phyloP scores from a whole-genome alignment of 2,797 vertebrate species.

The Acrocephalus scirpaceus region DNA sequence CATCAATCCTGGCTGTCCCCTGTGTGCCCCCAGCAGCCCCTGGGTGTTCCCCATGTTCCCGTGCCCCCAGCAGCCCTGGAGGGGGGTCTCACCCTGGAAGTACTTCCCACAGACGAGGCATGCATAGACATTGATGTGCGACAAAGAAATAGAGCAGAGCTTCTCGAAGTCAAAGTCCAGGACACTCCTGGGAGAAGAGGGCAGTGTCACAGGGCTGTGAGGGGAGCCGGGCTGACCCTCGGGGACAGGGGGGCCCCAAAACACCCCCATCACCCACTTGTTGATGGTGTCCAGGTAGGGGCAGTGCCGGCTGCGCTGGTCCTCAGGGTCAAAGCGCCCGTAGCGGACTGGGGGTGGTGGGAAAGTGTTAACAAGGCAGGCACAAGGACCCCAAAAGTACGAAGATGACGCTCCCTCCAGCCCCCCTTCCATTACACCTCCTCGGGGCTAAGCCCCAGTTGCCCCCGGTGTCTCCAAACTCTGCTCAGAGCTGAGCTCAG shows the following conservation, averaged over 20 bases:
- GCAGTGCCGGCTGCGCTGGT: conserved; percentile 92
- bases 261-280: conserved; percentile 72
- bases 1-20: background rate
- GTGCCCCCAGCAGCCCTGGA: background rate
- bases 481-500: background rate
- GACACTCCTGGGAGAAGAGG: conserved; percentile 83
- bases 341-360: conserved; percentile 72
- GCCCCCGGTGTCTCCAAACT: background rate
- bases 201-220: background rate
- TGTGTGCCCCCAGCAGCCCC: background rate
- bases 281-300: conserved; percentile 97
- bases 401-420: fast-evolving
- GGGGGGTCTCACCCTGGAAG: conserved; percentile 86
- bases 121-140: conserved; percentile 95
- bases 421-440: fast-evolving
- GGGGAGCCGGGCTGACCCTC: background rate
- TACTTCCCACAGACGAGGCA: conserved; percentile 97
- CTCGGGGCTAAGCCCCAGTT: background rate
- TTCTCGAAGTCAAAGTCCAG: conserved; percentile 98
- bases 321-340: conserved; percentile 81
- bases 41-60: background rate
- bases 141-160: conserved; percentile 94
- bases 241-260: background rate
- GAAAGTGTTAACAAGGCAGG: fast-evolving
- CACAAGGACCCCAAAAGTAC: background rate